Percentiles rank a stretch among this genome's conserved stretches.
Conservation (phyloP, 1,140 invertebrate species). For the Pseudoatta argentina region DNA sequence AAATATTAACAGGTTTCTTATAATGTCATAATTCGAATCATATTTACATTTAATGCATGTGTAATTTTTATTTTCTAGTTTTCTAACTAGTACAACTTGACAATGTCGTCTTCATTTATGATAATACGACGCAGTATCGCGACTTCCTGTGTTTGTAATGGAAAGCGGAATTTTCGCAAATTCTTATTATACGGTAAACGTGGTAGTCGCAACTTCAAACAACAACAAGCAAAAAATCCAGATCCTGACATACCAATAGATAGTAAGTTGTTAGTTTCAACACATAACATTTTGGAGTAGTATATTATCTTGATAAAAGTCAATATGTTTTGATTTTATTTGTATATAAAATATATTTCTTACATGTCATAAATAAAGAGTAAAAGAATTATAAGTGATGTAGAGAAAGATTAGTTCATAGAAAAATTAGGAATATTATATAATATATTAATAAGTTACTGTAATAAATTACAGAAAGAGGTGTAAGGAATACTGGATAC, state of each 20-base stretch:
- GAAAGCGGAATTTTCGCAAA: slow-evolving; percentile 93
- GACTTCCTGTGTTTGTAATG: slow-evolving; percentile 87
- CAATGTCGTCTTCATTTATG: slow-evolving; percentile 52
- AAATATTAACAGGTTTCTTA: background rate
- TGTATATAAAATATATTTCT: slow-evolving; percentile 13
- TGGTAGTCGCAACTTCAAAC: slow-evolving; percentile 89
- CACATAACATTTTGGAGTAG: background rate
- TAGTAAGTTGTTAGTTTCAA: slow-evolving; percentile 54
- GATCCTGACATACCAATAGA: slow-evolving; percentile 72
- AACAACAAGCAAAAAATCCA: slow-evolving; percentile 87
- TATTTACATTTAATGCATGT: background rate
- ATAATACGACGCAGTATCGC: slow-evolving; percentile 86
- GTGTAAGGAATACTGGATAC: slow-evolving; percentile 89
- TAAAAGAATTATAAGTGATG: background rate
- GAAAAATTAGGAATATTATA: background rate
- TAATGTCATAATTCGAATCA: background rate
- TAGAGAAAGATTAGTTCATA: background rate
- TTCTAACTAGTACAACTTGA: background rate
- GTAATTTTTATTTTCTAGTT: background rate
- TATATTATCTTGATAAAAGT: background rate
- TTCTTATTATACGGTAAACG: slow-evolving; percentile 91
- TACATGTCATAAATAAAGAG: background rate
- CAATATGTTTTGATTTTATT: background rate
- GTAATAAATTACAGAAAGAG: slow-evolving; percentile 86
- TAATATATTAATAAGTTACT: slow-evolving; percentile 37